Evolutionary conservation across 1,140 invertebrate genomes (phyloP), one percentile per base, ranked within the genome.

Genomic region (Heliconius himera): DNA sequence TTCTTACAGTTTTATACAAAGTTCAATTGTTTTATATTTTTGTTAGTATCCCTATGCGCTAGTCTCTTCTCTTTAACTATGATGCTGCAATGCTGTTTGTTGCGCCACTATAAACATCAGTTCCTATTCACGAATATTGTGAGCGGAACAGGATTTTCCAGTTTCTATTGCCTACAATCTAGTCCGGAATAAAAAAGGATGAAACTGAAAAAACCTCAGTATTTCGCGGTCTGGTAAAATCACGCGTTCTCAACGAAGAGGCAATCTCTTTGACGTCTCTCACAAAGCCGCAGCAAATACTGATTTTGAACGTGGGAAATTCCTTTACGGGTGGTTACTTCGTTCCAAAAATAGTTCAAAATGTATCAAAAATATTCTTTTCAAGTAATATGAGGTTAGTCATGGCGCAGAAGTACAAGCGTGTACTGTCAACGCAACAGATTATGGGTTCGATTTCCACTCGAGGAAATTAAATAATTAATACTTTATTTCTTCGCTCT

Each of bases 161-260:
- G 0, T 56, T 56, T 56, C 54, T 56, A 56, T 29, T 60, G 26
- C 26, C n/a, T 60, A 26, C 1, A 60, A 2, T 26, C 8, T 26
- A 60, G 22, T 51, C 49, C 22, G 51, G 73, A 74, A 74, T 74
- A 36, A 74, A 60, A 74, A 74, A 74, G 20, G 51, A 36, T 60
- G 73, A 6, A 74, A 41, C n/a, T 51, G 54, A n/a, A 70, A 75
- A 76, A 66, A 26, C 54, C 56, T 60, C 36, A 70, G 74, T 51
- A 51, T 76, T 76, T 76, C 74, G 74, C 74, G 74, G 74, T 70
- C 74, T 76, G 74, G 49, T 75, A 75, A 66, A 75, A 75, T 75
- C 74, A 75, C 56, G 56, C 36, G 56, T 76, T 76, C 54, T 66
- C 56, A 76, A 56, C 38, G 54, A 74, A 74, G 51, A 54, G 73